Evolutionary conservation across 2,888 invertebrate species (phyloP).

Genomic region (Macroteleia sp.): DNA sequence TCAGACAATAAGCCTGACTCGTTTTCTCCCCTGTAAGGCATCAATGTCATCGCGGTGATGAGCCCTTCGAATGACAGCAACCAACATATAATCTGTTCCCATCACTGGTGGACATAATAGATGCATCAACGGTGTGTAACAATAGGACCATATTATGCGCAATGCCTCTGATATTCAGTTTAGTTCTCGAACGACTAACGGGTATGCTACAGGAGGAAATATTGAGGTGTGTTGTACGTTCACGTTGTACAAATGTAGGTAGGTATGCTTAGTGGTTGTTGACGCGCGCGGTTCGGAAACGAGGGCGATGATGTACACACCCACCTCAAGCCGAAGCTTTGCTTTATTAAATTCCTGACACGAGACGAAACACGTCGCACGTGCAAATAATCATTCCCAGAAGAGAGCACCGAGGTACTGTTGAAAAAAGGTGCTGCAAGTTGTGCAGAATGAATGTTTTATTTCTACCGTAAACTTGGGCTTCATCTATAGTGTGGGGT

Average conservation of each 20-base stretch:
- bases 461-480: no score
- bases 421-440: constrained; percentile 28
- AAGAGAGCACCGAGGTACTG: constrained; percentile 25
- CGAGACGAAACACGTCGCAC: constrained; percentile 60
- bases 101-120: constrained; percentile 69
- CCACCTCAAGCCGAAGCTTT: constrained; percentile 64
- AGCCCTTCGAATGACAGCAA: constrained; percentile 70
- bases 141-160: constrained; percentile 64
- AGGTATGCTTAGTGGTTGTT: constrained; percentile 26
- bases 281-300: constrained; percentile 40
- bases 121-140: constrained; percentile 68
- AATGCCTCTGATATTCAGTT: constrained; percentile 33
- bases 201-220: constrained; percentile 15
- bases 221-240: constrained; percentile 22
- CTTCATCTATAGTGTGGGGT: no score
- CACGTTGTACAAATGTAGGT: not conserved
- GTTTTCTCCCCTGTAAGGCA: constrained; percentile 60
- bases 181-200: constrained; percentile 9
- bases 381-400: constrained; percentile 60
- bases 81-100: constrained; percentile 70
- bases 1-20: constrained; percentile 75
- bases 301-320: constrained; percentile 51
- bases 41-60: constrained; percentile 69
- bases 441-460: constrained; percentile 31
- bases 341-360: constrained; percentile 81